Evolutionary conservation across 2,797 vertebrate species (phyloP).

Genomic region (Malurus leucopterus): DNA sequence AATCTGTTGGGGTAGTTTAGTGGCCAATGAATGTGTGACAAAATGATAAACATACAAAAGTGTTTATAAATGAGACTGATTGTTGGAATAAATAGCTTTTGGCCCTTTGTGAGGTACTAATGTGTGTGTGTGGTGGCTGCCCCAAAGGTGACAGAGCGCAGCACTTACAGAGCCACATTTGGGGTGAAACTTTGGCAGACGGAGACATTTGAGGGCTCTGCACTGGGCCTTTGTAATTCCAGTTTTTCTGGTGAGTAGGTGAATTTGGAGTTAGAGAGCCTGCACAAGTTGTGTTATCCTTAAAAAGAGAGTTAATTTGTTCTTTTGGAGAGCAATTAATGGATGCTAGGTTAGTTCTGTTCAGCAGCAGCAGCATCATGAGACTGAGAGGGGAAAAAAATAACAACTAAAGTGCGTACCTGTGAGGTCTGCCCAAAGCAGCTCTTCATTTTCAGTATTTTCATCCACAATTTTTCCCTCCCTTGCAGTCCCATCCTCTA

Average conservation of each 20-base stretch:
- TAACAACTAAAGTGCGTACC: fast-evolving
- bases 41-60: no score
- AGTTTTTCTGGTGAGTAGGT: not conserved
- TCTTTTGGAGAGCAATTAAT: not conserved
- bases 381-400: not conserved
- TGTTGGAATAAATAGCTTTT: no score
- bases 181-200: not conserved
- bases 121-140: no score
- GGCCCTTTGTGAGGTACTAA: no score
- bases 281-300: not conserved
- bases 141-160: not conserved
- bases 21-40: no score
- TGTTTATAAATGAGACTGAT: no score
- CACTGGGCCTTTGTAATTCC: not conserved
- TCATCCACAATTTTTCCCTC: not conserved
- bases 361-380: not conserved
- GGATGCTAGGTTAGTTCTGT: not conserved
- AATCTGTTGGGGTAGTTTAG: no score
- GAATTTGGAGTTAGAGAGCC: not conserved
- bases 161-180: not conserved
- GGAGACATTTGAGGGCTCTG: not conserved
- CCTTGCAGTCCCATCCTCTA: not conserved
- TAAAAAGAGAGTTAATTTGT: not conserved
- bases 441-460: not conserved
- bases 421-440: not conserved